Conservation (phyloP, 2,888 invertebrate genomes). For the Choristoneura rosaceana region DNA sequence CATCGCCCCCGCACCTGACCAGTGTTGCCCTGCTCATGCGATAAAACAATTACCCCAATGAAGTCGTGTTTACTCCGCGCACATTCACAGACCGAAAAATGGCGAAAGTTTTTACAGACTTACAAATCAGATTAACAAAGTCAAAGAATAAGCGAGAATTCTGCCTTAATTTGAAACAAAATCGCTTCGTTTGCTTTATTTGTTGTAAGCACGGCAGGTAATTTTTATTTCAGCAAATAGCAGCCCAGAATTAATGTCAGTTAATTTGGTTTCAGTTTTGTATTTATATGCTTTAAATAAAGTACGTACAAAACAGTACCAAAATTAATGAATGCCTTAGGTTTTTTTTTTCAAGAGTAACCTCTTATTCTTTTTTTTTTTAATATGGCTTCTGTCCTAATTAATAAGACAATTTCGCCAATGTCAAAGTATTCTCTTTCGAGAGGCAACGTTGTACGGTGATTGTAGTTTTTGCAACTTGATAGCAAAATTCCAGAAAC, state of each 20-base stretch:
- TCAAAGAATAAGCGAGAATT: slow-evolving; percentile 40
- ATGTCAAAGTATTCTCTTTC: too few species aligned
- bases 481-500: too few species aligned
- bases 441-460: too few species aligned
- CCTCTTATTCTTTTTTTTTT: too few species aligned
- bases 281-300: slow-evolving; percentile 10
- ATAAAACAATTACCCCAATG: slow-evolving; percentile 83
- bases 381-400: too few species aligned
- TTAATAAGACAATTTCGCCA: too few species aligned
- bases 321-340: background rate
- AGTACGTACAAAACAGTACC: background rate
- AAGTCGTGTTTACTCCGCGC: slow-evolving; percentile 68
- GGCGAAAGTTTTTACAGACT: slow-evolving; percentile 43
- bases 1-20: slow-evolving; percentile 57
- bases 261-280: slow-evolving; percentile 29
- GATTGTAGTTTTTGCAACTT: too few species aligned
- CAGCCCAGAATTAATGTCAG: slow-evolving; percentile 23
- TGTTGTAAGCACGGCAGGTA: slow-evolving; percentile 35
- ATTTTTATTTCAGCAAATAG: slow-evolving; percentile 38
- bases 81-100: slow-evolving; percentile 62
- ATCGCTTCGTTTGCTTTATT: slow-evolving; percentile 42
- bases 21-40: slow-evolving; percentile 76
- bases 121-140: slow-evolving; percentile 41
- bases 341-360: background rate
- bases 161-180: slow-evolving; percentile 38